These are phyloP conservation scores for Heteractis magnifica DNA, from an alignment of 92 coral and sea anemone species.

Conservation along the genomic window DNA sequence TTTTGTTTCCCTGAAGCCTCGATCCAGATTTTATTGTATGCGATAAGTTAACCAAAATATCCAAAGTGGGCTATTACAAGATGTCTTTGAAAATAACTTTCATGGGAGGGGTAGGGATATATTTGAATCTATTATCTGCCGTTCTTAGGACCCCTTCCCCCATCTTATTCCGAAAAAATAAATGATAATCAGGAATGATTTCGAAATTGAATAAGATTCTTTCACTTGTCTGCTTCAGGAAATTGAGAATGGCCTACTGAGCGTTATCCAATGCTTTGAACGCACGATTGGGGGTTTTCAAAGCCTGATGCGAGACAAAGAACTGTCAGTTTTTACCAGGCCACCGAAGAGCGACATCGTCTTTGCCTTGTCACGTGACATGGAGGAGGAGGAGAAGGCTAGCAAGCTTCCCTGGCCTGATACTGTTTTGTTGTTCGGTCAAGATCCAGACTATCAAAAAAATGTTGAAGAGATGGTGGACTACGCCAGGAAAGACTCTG, in stretches of 20 bases:
- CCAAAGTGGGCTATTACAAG: too few species aligned
- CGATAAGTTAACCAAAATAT: too few species aligned
- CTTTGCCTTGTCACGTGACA: conserved; percentile 76
- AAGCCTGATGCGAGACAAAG: conserved; percentile 76
- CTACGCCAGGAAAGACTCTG: conserved; percentile 65
- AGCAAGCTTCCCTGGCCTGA: conserved; percentile 84
- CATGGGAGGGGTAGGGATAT: too few species aligned
- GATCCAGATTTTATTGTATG: too few species aligned
- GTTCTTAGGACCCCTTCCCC: too few species aligned
- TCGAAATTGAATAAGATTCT: too few species aligned
- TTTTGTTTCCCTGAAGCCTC: too few species aligned
- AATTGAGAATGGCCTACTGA: conserved; percentile 61
- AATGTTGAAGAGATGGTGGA: conserved; percentile 62
- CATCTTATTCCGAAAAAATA: too few species aligned
- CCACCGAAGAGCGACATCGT: conserved; percentile 93
- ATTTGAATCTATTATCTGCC: too few species aligned
- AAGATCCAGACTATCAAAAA: conserved; percentile 79
- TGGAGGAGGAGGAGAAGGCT: conserved; percentile 64
- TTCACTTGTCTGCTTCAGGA: conserved; percentile 44
- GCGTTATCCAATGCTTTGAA: conserved; percentile 76
- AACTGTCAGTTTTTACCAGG: conserved; percentile 63
- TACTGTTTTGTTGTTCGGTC: conserved; percentile 74
- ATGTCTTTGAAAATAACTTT: too few species aligned
- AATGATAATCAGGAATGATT: neutral
- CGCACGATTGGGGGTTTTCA: conserved; percentile 71